A percentile compares a stretch with the other conserved stretches of the same genome.
Evolutionary conservation across 2,113 vertebrate genomes (phyloP).

Genomic region (Psittacara wagleri): DNA sequence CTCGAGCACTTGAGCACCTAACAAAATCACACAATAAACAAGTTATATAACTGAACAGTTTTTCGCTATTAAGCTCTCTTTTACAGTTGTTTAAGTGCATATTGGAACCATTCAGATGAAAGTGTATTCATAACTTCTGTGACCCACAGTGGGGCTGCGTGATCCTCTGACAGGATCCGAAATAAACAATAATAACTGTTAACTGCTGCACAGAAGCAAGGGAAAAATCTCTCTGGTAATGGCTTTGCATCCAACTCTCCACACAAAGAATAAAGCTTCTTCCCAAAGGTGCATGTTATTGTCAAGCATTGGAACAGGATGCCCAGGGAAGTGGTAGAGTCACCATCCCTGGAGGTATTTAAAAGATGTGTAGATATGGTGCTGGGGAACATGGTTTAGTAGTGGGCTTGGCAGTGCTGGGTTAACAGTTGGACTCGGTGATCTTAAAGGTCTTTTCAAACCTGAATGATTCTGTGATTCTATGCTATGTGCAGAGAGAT

Average conservation of each 20-base stretch:
- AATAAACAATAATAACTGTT: slow-evolving; percentile 11
- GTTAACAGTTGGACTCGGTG: neutral
- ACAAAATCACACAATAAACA: neutral
- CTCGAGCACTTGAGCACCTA: neutral
- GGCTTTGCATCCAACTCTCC: neutral
- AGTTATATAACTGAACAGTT: neutral
- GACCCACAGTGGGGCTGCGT: neutral
- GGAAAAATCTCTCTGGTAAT: neutral
- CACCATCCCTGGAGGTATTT: neutral
- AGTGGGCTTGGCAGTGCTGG: neutral
- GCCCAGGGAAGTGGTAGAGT: neutral
- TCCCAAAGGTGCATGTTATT: neutral
- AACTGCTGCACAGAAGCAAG: neutral
- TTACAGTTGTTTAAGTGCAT: neutral
- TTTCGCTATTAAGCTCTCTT: neutral
- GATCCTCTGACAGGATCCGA: neutral
- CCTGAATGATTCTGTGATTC: neutral
- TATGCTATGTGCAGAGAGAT: neutral
- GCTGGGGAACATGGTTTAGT: neutral
- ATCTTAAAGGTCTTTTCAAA: neutral
- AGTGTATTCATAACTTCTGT: neutral
- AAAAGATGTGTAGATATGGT: neutral
- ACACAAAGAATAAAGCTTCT: neutral
- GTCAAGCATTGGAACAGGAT: neutral
- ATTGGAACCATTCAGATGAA: neutral